Conservation (phyloP, 2,113 vertebrate genomes). For the Cyanistes caeruleus region DNA sequence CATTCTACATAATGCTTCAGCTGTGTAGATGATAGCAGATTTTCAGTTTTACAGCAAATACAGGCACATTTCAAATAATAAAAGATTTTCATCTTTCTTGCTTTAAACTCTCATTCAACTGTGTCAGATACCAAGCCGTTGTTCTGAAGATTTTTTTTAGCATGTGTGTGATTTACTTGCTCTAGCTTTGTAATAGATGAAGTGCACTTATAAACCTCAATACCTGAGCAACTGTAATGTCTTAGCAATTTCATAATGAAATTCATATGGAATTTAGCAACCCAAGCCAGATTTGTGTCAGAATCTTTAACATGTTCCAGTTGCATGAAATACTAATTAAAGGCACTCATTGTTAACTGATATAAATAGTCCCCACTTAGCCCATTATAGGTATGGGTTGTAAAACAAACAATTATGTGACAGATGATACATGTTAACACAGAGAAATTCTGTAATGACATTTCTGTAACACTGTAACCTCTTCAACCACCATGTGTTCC, state of each 20-base stretch:
- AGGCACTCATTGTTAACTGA: slow-evolving; percentile 80
- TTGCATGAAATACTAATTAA: slow-evolving; percentile 83
- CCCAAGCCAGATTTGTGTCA: slow-evolving; percentile 81
- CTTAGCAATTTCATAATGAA: slow-evolving; percentile 79
- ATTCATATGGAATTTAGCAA: slow-evolving; percentile 80
- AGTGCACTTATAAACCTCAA: slow-evolving; percentile 64
- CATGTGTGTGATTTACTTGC: background rate
- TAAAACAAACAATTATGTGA: slow-evolving; percentile 81
- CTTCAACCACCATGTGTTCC: slow-evolving; percentile 78
- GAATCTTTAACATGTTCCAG: slow-evolving; percentile 79
- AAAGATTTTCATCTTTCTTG: background rate
- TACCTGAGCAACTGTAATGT: slow-evolving; percentile 78
- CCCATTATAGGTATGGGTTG: slow-evolving; percentile 76
- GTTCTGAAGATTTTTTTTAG: slow-evolving; percentile 20
- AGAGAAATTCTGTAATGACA: slow-evolving; percentile 77
- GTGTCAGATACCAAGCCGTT: background rate
- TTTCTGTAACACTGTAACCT: slow-evolving; percentile 75
- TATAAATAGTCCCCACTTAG: slow-evolving; percentile 80
- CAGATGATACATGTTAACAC: slow-evolving; percentile 80
- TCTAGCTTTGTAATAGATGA: slow-evolving; percentile 58
- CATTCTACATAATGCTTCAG: background rate
- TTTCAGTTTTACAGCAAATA: background rate
- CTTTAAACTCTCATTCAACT: background rate
- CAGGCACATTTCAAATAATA: background rate
- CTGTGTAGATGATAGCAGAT: background rate